phyloP scores from a whole-genome alignment of 2,797 vertebrate species.

The Aphelocoma californica region DNA sequence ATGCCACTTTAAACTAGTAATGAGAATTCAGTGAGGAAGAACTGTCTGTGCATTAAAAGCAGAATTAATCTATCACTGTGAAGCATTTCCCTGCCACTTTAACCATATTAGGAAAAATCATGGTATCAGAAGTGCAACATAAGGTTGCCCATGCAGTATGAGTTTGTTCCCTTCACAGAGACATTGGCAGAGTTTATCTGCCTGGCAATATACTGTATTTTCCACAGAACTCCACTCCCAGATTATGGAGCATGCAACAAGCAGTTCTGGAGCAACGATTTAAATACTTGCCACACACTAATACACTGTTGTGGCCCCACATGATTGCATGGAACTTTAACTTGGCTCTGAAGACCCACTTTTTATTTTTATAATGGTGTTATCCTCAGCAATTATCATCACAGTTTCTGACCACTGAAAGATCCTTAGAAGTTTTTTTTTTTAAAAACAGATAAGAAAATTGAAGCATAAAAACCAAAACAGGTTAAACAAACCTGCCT shows the following conservation, averaged over 20 bases:
- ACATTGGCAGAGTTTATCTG: neutral
- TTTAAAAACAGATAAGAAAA: neutral
- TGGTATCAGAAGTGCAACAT: neutral
- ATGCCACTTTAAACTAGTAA: neutral
- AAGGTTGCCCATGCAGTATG: neutral
- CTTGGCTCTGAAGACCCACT: neutral
- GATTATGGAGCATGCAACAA: neutral
- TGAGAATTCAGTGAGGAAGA: neutral
- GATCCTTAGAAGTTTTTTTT: neutral
- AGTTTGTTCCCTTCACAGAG: neutral
- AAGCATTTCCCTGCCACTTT: neutral
- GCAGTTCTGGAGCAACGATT: neutral
- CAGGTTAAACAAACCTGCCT: neutral
- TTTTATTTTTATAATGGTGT: neutral
- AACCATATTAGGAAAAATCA: neutral
- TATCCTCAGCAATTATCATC: neutral
- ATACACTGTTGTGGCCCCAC: neutral
- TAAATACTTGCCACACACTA: neutral
- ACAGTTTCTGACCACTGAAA: neutral
- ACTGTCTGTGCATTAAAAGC: neutral
- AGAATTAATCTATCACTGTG: neutral
- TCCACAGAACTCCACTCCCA: neutral
- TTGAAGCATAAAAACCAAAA: neutral
- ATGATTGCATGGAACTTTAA: accelerated
- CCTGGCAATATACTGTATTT: neutral